Percentiles rank a stretch among this genome's conserved stretches.
Conservation (phyloP, 2,113 vertebrate genomes). For the Notiomystis cincta region DNA sequence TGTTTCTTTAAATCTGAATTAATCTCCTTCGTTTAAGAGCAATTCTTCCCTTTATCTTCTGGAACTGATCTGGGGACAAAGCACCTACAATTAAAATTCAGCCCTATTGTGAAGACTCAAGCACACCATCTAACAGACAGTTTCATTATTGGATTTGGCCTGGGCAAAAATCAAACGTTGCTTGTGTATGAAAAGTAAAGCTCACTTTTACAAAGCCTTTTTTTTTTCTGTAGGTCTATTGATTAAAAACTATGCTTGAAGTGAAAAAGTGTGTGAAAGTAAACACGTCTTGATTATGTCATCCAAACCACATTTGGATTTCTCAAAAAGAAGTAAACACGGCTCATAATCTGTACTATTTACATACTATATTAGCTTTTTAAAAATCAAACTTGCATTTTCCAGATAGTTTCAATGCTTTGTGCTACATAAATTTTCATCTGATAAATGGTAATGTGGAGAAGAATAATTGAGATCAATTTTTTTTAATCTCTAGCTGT, state of each 20-base stretch:
- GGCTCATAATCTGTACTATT: neutral
- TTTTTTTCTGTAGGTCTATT: neutral
- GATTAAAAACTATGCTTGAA: neutral
- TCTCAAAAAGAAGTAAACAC: neutral
- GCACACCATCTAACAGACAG: neutral
- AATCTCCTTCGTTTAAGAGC: neutral
- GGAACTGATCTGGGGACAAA: neutral
- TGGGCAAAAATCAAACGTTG: neutral
- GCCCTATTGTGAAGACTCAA: neutral
- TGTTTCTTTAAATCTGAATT: neutral
- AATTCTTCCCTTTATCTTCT: neutral
- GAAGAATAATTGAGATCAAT: neutral
- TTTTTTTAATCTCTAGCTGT: neutral
- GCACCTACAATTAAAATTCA: neutral
- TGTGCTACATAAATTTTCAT: neutral
- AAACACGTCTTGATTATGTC: neutral
- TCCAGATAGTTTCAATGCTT: neutral
- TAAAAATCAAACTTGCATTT: neutral
- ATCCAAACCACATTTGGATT: neutral
- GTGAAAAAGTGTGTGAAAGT: neutral
- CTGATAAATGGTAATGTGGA: neutral
- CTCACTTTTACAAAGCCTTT: neutral
- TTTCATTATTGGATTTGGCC: neutral
- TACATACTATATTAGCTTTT: neutral
- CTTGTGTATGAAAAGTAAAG: neutral